These are phyloP conservation scores for Pseudoatta argentina DNA, from an alignment of 1,140 invertebrate genomes.

Conservation along the genomic window DNA sequence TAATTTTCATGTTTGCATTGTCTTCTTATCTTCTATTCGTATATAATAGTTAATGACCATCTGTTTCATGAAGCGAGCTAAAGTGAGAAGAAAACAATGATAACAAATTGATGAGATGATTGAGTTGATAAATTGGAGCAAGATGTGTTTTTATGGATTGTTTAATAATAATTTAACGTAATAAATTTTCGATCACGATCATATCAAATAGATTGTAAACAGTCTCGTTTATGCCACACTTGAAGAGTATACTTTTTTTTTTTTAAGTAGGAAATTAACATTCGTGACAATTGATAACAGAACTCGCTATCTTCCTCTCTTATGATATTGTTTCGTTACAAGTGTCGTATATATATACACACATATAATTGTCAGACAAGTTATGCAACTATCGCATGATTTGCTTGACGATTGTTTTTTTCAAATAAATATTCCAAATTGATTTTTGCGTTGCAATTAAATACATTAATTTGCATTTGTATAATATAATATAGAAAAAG, in stretches of 20 bases:
- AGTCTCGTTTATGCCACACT: background rate
- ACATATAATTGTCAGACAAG: background rate
- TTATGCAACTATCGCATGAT: slow-evolving; percentile 16
- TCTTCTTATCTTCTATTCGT: too few species aligned
- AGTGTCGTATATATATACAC: background rate
- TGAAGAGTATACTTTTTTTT: background rate
- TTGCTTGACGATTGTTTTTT: slow-evolving; percentile 11
- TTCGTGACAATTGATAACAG: background rate
- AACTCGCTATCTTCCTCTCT: background rate
- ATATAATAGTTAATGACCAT: background rate
- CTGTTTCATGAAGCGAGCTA: too few species aligned
- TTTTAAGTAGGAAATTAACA: background rate
- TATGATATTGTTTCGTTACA: slow-evolving; percentile 29
- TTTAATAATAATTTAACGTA: background rate
- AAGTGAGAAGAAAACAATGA: too few species aligned
- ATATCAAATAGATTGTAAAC: background rate
- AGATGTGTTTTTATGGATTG: background rate
- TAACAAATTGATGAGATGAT: too few species aligned
- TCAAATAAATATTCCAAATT: slow-evolving; percentile 2
- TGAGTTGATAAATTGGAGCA: background rate
- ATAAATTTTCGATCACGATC: background rate
- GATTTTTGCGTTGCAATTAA: background rate
- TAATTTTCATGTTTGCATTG: too few species aligned
- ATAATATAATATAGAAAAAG: background rate
- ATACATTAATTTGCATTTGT: background rate